These are phyloP conservation scores for Microcebus lehilahytsara DNA, from an alignment of 2,113 vertebrate species.

Conservation along the genomic window DNA sequence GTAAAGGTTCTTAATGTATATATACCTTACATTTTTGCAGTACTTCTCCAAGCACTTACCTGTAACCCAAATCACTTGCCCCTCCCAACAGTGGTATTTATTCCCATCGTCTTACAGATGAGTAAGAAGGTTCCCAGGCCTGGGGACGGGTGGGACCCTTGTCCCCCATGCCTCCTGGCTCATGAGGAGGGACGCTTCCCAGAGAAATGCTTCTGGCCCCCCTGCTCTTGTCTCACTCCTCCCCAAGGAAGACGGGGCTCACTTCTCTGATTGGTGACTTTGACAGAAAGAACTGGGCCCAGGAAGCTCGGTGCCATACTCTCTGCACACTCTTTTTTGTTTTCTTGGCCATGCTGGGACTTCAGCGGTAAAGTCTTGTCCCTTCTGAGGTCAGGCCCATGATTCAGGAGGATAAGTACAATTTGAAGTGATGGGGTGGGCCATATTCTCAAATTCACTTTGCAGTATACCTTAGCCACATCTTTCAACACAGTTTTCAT, in stretches of 20 bases:
- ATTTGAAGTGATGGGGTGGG: neutral
- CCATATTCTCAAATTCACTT: neutral
- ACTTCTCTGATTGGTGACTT: neutral
- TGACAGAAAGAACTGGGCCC: neutral
- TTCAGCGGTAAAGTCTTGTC: neutral
- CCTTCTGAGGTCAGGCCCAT: neutral
- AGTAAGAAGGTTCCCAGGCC: neutral
- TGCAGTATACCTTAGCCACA: neutral
- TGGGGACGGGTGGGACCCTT: neutral
- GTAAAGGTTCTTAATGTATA: neutral
- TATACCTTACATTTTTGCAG: neutral
- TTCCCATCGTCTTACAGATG: neutral
- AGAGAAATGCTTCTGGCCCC: neutral
- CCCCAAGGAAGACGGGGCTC: neutral
- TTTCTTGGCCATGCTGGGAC: neutral
- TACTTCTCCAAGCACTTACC: neutral
- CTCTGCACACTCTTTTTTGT: neutral
- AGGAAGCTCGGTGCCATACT: neutral
- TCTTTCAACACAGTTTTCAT: neutral
- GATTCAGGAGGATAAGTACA: neutral
- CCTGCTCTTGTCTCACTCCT: neutral
- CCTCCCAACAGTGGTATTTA: neutral
- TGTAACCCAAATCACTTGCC: fast-evolving
- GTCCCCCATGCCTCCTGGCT: neutral
- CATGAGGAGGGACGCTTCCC: neutral